Base-by-base conservation (phyloP, 2,888 invertebrate species). In the Lymantria dispar region DNA sequence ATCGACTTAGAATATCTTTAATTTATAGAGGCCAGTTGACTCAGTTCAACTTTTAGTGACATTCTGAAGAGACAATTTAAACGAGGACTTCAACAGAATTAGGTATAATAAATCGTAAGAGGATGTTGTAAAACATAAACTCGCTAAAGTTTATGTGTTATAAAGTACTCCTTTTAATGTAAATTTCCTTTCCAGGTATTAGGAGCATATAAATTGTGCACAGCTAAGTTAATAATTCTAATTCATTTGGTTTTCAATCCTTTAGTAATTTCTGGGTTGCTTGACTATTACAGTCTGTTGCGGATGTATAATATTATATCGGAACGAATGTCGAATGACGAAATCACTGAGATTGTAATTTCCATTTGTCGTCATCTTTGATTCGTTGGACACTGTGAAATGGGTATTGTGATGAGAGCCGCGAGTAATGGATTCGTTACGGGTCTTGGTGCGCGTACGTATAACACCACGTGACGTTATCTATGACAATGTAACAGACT, bases 251-350 rank as follows among this genome's bases (percentile, higher is more conserved):
- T 14, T 56, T 47, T 61, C 67, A 69, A 73, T 74, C 68, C 56
- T 65, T 64, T 70, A 76, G 70, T 70, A 68, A 70, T 74, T 67
- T 64, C 68, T 56, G 64, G 65, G 60, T 64, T 62, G 68, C 63
- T 59, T 60, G 60, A 62, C 60, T 58, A 74, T 72, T 70, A 67
- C 71, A 56, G 78, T 79, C 78, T 76, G 70, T 68, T 74, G 80
- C 77, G 76, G 80, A 69, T 66, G 54, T 58, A 66, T 74, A 64
- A 83, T 85, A 89, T 88, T 78, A 83, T 83, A 85, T 85, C 80
- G 86, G 85, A 87, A 85, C 87, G 87, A 87, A 87, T 87, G 75
- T 76, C 71, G 78, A 78, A 83, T 82, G 80, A 77, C 74, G 74
- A 80, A 85, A 88, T 87, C 76, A 75, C 79, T 80, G 78, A 86